Percentiles rank a stretch among this genome's conserved stretches.
These are phyloP conservation scores for Eumeta japonica DNA, from an alignment of 1,140 invertebrate species.

Conservation along the genomic window DNA sequence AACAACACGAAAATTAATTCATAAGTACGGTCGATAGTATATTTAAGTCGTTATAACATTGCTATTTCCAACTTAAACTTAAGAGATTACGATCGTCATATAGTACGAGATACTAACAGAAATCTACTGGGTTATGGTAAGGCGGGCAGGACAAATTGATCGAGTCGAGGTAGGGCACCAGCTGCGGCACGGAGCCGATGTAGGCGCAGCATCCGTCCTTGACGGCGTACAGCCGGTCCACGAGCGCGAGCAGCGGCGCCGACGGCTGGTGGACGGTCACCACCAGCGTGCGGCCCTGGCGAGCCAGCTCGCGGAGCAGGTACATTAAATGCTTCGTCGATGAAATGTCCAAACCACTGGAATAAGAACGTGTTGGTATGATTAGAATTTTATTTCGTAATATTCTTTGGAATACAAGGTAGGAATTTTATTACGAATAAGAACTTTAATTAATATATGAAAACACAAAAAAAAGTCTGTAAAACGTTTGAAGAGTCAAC, in stretches of 20 bases:
- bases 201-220: constrained; percentile 82
- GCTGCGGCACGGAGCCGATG: constrained; percentile 68
- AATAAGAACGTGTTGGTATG: constrained; percentile 26
- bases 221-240: constrained; percentile 85
- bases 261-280: constrained; percentile 94
- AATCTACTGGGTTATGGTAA: constrained; percentile 90
- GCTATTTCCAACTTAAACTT: too few species aligned
- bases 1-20: too few species aligned
- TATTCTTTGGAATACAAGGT: too few species aligned
- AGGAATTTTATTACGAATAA: too few species aligned
- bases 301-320: constrained; percentile 76
- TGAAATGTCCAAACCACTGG: constrained; percentile 86
- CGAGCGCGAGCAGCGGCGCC: constrained; percentile 82
- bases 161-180: constrained; percentile 76
- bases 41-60: too few species aligned
- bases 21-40: too few species aligned
- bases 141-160: constrained; percentile 75
- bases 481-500: background rate
- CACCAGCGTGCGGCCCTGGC: constrained; percentile 86
- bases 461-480: background rate
- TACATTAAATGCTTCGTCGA: constrained; percentile 86
- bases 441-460: too few species aligned
- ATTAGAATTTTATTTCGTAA: too few species aligned
- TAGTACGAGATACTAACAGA: constrained; percentile 62
- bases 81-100: background rate